Conservation (phyloP, 1,140 invertebrate genomes). For the Caerostris darwini region DNA sequence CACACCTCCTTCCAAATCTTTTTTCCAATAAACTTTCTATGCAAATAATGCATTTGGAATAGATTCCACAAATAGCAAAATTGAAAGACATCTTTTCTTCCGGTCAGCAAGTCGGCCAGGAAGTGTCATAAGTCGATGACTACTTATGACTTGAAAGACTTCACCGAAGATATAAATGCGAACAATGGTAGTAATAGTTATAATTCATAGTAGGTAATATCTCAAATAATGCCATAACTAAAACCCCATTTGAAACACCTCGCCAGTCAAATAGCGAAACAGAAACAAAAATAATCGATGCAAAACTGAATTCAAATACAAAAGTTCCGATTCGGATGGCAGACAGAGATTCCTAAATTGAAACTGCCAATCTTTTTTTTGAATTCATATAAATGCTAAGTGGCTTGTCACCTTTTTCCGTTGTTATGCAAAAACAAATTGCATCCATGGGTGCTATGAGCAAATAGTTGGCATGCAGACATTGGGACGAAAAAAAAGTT, state of each 20-base stretch:
- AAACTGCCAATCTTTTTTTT: neutral
- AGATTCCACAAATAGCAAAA: too few relatives aligned
- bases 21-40: too few relatives aligned
- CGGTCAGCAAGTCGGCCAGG: too few relatives aligned
- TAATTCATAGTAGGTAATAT: too few relatives aligned
- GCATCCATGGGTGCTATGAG: neutral
- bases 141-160: too few relatives aligned
- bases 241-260: neutral
- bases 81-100: too few relatives aligned
- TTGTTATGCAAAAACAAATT: conserved; percentile 11
- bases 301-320: neutral
- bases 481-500: neutral
- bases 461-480: neutral
- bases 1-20: too few relatives aligned
- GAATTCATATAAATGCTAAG: neutral
- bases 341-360: neutral
- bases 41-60: too few relatives aligned
- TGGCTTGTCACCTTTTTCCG: neutral
- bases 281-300: neutral
- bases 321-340: neutral
- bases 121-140: too few relatives aligned
- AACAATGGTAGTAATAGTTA: too few relatives aligned
- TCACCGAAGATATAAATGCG: too few relatives aligned
- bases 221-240: too few relatives aligned
- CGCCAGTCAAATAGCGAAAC: neutral